Percentiles rank a stretch among this genome's conserved stretches.
These are phyloP conservation scores for Drosophila bipectinata DNA, from an alignment of 1,140 invertebrate genomes.

Conservation along the genomic window DNA sequence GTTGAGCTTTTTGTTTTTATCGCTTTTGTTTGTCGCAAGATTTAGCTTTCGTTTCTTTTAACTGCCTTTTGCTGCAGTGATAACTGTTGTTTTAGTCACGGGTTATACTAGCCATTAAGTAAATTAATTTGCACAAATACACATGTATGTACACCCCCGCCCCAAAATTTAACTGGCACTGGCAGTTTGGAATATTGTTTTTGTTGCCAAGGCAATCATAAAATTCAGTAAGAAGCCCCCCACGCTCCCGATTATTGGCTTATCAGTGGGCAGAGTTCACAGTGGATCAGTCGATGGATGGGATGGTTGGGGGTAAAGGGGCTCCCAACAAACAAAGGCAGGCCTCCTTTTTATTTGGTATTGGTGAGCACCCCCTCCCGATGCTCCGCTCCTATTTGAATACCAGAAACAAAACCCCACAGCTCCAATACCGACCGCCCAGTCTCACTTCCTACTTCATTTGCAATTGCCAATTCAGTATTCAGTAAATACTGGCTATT, in stretches of 20 bases:
- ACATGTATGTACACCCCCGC: too few relatives aligned
- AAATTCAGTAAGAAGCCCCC: not conserved
- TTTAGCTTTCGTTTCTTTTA: constrained; percentile 38
- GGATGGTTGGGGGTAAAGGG: not conserved
- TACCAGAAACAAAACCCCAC: constrained; percentile 15
- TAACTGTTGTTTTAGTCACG: constrained; percentile 22
- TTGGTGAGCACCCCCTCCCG: not conserved
- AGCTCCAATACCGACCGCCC: constrained; percentile 20
- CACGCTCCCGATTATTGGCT: constrained; percentile 19
- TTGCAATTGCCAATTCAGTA: constrained; percentile 29
- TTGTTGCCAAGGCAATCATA: constrained; percentile 55
- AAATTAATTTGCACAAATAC: constrained; percentile 1
- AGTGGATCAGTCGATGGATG: not conserved
- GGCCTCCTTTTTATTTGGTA: constrained; percentile 59
- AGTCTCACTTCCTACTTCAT: constrained; percentile 28
- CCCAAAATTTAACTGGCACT: not conserved
- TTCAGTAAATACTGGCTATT: constrained; percentile 18
- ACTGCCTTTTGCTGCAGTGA: constrained; percentile 3
- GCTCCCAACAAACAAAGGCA: constrained; percentile 38
- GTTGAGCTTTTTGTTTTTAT: constrained; percentile 32
- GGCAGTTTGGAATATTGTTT: constrained; percentile 2
- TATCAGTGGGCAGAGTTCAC: constrained; percentile 57
- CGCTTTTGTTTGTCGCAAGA: constrained; percentile 38
- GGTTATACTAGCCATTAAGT: not conserved
- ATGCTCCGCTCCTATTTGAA: constrained; percentile 2